Evolutionary conservation across 2,113 vertebrate genomes (phyloP).

Genomic region (Campylorhamphus procurvoides): DNA sequence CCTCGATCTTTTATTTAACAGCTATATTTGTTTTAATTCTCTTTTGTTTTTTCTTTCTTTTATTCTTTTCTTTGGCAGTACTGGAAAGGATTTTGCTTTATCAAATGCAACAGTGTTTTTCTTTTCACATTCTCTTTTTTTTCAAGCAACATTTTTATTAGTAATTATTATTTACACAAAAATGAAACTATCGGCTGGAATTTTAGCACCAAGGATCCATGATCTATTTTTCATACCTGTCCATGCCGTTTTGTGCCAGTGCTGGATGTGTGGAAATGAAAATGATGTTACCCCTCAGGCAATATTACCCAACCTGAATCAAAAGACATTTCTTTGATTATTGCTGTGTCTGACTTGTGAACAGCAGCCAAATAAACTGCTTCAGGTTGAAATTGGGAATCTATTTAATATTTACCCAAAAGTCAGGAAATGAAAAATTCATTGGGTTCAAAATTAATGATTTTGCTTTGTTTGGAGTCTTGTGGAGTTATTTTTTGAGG

Average conservation of each 20-base stretch:
- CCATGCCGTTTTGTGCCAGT: slow-evolving; percentile 72
- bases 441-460: not conserved
- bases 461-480: not conserved
- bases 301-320: slow-evolving; percentile 57
- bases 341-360: slow-evolving; percentile 65
- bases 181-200: slow-evolving; percentile 65
- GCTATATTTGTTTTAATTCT: slow-evolving; percentile 76
- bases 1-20: slow-evolving; percentile 82
- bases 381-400: slow-evolving; percentile 64
- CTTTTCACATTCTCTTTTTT: slow-evolving; percentile 63
- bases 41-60: slow-evolving; percentile 3
- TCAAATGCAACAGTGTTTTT: slow-evolving; percentile 21
- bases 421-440: slow-evolving; percentile 14
- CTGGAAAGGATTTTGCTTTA: slow-evolving; percentile 31
- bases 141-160: slow-evolving; percentile 51
- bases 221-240: slow-evolving; percentile 69
- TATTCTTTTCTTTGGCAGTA: not conserved
- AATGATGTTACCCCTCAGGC: slow-evolving; percentile 55
- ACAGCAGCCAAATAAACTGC: slow-evolving; percentile 61
- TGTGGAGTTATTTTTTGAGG: not conserved
- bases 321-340: slow-evolving; percentile 54
- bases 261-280: slow-evolving; percentile 58
- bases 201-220: slow-evolving; percentile 74
- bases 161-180: slow-evolving; percentile 69
- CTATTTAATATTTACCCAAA: slow-evolving; percentile 57